Evolutionary conservation across 2,888 invertebrate genomes (phyloP), one percentile per base, ranked within the genome.

Genomic region (Parascotia fuliginaria): DNA sequence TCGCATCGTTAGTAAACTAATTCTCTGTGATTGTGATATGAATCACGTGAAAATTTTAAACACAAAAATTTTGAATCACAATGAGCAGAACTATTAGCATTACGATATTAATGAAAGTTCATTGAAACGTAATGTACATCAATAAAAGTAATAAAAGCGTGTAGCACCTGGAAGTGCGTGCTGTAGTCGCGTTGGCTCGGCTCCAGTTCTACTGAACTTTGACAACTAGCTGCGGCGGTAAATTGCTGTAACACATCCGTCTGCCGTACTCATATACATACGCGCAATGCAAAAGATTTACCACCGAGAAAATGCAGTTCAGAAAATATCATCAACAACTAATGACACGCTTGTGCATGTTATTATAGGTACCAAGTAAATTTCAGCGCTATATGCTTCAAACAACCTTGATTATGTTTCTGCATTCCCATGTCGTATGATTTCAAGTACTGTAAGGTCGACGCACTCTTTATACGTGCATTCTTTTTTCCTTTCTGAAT

Each of bases 161-260:
- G 67, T 56, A 74, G 78, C 87, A 87, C 86, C 89, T 89, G 87
- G 87, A 88, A 89, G 87, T 85, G 77, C 73, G 70, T 74, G 74
- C 75, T 59, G 70, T 79, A 84, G 82, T 81, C 81, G 81, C 76
- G 64, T 89, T 90, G 91, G 91, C 90, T 61, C 60, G 57, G 50
- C 75, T 89, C 90, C 90, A 91, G 89, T 79, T 84, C 90, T 66
- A 91, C 86, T 91, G 89, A 91, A 90, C 91, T 91, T 90, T 91
- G 89, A 88, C 88, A 87, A 87, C 74, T 73, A 76, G 75, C 72
- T 73, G 70, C 65, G 71, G 72, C 76, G 74, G 77, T 76, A 83
- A 83, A 83, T 83, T 79, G 75, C 81, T 66, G 71, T 71, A 70
- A 73, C 73, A 70, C 74, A 74, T 75, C 75, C 73, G 70, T 74